Base-by-base conservation (phyloP, 2,113 vertebrate genomes). In the Myrmecophaga tridactyla region DNA sequence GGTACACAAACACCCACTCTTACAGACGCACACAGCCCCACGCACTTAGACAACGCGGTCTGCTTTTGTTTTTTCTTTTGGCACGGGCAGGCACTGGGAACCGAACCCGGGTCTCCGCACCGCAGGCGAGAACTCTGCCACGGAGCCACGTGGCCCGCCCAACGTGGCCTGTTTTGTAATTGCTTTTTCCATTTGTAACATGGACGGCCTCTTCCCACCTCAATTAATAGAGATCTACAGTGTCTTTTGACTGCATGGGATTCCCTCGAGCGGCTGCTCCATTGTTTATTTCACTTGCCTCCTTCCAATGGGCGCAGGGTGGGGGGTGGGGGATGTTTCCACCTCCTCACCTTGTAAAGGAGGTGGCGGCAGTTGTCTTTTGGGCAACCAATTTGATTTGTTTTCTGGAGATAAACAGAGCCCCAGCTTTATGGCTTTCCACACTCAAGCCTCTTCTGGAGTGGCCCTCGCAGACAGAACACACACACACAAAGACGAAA, bases 181-280 rank as follows among this genome's bases (percentile, higher is more conserved):
- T 0, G 34, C 46, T 23, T 21, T 34, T 34, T 65, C n/a, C 4
- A 1, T 4, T 15, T 31, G 1, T 41, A 10, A 0, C 0, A 0
- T 0, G 25, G 25, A 20, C 34, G 77, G 1, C 31, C 3, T 0
- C 15, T 10, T 46, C 25, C 73, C 6, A 0, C 43, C 81, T 85
- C 69, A 0, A 8, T 1, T 18, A 0, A 12, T 1, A 23, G 80
- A n/a, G 43, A n/a, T 27, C 34, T 15, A n/a, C 0, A 0, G 0
- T 7, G 1, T 5, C 89, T 76, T 34, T 18, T 2, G 27, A 39
- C 23, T 0, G 23, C 63, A 1, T 43, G 0, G 88, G 60, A 36
- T 11, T 46, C n/a, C 0, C 21, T 31, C 0, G 5, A 12, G 6
- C 18, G 70, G 18, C 29, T 2, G 34, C 39, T 8, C 56, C 1